Conservation (phyloP, 1,140 invertebrate species). For the Drosophila takahashii region DNA sequence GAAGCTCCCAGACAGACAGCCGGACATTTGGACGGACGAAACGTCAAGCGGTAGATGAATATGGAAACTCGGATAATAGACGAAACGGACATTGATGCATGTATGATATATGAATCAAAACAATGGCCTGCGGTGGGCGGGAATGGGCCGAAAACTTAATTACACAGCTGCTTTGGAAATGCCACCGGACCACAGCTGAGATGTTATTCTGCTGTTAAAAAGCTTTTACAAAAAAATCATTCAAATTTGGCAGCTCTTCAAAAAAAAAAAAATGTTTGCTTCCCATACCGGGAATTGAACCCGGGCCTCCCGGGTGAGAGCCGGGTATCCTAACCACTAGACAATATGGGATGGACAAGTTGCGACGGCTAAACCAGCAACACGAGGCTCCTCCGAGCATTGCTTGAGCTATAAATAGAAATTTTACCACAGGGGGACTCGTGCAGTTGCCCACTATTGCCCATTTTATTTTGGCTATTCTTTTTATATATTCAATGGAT, state of each 20-base stretch:
- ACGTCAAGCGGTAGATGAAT: constrained; percentile 9
- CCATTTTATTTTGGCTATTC: no score
- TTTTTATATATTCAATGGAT: no score
- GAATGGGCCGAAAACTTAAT: not conserved
- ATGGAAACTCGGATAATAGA: constrained; percentile 29
- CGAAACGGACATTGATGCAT: constrained; percentile 38
- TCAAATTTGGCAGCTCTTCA: no score
- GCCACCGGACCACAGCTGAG: not conserved
- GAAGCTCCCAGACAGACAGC: constrained; percentile 1
- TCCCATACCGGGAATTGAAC: constrained; percentile 94
- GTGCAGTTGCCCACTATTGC: not conserved
- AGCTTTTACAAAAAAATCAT: no score
- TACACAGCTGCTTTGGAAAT: not conserved
- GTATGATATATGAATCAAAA: constrained; percentile 12
- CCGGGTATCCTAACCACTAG: constrained; percentile 94
- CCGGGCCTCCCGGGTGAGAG: constrained; percentile 93
- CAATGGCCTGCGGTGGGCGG: not conserved
- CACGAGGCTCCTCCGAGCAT: not conserved
- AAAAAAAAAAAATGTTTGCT: constrained; percentile 46
- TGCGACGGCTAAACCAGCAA: not conserved
- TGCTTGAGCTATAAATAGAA: constrained; percentile 8
- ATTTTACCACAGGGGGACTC: constrained; percentile 10
- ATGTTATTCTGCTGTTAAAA: not conserved
- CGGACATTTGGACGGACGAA: not conserved
- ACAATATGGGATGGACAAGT: constrained; percentile 86